Evolutionary conservation across 2,888 invertebrate species (phyloP), one percentile per base, ranked within the genome.

Genomic region (Campoletis raptor): DNA sequence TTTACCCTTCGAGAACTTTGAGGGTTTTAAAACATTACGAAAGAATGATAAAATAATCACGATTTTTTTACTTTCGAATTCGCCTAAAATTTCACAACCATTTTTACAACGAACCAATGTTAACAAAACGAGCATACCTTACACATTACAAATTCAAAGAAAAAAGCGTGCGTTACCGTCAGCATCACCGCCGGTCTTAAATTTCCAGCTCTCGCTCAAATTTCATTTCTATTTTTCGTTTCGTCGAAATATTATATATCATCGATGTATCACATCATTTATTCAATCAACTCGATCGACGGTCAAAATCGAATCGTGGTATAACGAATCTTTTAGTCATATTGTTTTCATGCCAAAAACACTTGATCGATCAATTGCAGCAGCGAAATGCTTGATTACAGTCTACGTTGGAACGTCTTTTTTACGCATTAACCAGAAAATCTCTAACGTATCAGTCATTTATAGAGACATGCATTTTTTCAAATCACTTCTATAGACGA

Each of bases 71-170:
- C 48, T 12, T 91, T 92, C 90, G 92, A 92, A 89, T 91, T 91
- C 91, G 93, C 89, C 85, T 85, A 91, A 92, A 93, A 93, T 92
- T 91, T 94, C 93, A 94, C 94, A 94, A 94, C 93, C 93, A 92
- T 93, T 92, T 94, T 93, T 92, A 93, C 93, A 94, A 93, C 92
- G 92, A 93, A 93, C 92, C 93, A 93, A 88, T 90, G 91, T 93
- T 90, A 93, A 94, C 92, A 93, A 92, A 80, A 93, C 92, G 90
- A 91, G 89, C 90, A 89, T 91, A 30, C n/a, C 89, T 92, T 89
- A 86, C 91, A 48, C n/a, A 48, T 18, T 88, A 91, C 92, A 54
- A 48, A 72, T 78, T 9, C 0, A 24, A 79, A 77, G 10, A 76
- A 52, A 57, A 66, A 77, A 66, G 78, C 37, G 91, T 92, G 90